Conservation (phyloP, 2,888 invertebrate species). For the Syrphus vitripennis region DNA sequence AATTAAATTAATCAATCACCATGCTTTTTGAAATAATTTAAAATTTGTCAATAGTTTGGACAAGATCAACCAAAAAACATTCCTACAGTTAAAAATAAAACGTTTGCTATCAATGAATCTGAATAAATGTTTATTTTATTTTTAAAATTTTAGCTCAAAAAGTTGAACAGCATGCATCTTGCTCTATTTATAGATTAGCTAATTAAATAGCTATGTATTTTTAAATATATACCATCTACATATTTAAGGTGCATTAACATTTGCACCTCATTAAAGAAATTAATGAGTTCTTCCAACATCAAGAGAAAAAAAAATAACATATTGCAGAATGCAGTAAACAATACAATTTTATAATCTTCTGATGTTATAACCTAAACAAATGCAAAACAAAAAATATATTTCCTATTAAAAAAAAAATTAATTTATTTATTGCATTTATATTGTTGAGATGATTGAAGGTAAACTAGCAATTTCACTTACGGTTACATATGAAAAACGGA, state of each 20-base stretch:
- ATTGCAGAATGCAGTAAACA: background rate
- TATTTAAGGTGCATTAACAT: background rate
- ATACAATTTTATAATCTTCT: background rate
- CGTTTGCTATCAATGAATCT: background rate
- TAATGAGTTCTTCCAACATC: background rate
- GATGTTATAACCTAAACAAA: background rate
- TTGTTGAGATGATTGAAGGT: background rate
- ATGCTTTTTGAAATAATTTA: background rate
- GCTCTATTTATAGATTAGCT: background rate
- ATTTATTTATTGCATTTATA: background rate
- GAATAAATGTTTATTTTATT: slow-evolving; percentile 1
- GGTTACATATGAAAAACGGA: background rate
- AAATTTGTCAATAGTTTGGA: background rate
- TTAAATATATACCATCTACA: background rate
- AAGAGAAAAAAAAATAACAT: background rate
- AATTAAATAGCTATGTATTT: background rate
- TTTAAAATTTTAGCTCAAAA: background rate
- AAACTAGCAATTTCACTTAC: slow-evolving; percentile 13
- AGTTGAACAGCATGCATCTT: background rate
- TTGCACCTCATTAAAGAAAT: background rate
- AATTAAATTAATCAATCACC: background rate
- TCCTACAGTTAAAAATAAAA: background rate
- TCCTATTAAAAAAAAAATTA: background rate
- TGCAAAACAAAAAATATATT: background rate
- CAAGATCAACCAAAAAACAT: background rate